These are phyloP conservation scores for Apamea monoglypha DNA, from an alignment of 2,888 invertebrate genomes.

Conservation along the genomic window DNA sequence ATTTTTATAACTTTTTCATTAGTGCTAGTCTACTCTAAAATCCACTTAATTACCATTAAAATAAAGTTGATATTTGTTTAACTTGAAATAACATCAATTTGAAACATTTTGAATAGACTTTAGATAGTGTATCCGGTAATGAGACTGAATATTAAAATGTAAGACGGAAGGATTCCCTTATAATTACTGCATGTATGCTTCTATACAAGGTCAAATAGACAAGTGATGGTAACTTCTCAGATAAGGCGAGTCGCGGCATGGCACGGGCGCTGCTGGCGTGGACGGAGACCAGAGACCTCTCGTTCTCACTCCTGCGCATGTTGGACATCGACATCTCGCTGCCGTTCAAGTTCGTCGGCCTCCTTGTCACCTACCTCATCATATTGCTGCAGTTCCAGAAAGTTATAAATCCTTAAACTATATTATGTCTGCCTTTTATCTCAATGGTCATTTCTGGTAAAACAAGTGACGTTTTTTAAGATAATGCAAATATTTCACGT, in stretches of 20 bases:
- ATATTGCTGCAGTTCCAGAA: slow-evolving; percentile 83
- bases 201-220: neutral
- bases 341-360: slow-evolving; percentile 81
- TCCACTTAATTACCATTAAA: slow-evolving; percentile 13
- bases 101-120: no score
- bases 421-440: neutral
- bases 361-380: slow-evolving; percentile 82
- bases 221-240: slow-evolving; percentile 70
- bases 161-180: neutral
- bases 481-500: slow-evolving; percentile 27
- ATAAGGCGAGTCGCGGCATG: slow-evolving; percentile 78
- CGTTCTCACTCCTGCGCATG: slow-evolving; percentile 83
- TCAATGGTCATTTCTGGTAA: neutral
- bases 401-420: slow-evolving; percentile 73
- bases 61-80: slow-evolving; percentile 26
- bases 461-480: neutral
- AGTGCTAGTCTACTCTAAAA: slow-evolving; percentile 1
- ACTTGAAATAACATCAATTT: neutral
- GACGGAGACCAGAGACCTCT: slow-evolving; percentile 80
- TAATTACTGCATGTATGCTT: neutral
- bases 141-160: neutral
- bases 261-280: slow-evolving; percentile 81
- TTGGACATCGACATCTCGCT: slow-evolving; percentile 82
- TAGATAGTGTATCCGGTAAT: neutral
- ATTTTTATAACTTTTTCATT: no score